These are phyloP conservation scores for Paraescarpia echinospica DNA, from an alignment of 1,140 invertebrate genomes.

Conservation along the genomic window DNA sequence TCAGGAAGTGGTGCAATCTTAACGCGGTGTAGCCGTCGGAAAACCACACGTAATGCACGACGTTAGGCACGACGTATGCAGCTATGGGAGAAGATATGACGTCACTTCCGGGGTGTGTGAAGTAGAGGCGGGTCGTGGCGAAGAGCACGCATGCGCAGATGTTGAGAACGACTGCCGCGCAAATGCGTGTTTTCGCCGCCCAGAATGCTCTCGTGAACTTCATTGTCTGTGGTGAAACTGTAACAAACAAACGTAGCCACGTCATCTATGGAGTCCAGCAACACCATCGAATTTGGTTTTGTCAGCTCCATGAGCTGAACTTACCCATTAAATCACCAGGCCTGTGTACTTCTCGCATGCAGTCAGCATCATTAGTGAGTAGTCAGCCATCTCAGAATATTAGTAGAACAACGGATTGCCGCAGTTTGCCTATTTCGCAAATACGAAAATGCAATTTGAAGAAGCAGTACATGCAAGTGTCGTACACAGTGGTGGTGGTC, in stretches of 20 bases:
- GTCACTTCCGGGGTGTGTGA: background rate
- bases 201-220: background rate
- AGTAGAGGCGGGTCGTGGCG: conserved; percentile 6
- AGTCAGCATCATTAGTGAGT: background rate
- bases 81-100: background rate
- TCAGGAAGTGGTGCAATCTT: conserved; percentile 27
- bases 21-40: conserved; percentile 22
- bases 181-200: background rate
- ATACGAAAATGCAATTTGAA: no score
- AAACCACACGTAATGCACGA: conserved; percentile 29
- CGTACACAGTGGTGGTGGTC: background rate
- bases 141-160: conserved; percentile 6
- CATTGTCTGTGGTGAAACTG: background rate
- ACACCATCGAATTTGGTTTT: background rate
- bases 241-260: background rate
- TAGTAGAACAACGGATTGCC: no score
- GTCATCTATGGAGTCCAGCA: background rate
- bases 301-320: background rate
- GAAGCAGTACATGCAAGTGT: background rate
- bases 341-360: background rate
- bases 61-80: conserved; percentile 16
- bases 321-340: background rate
- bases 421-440: no score
- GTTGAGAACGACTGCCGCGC: background rate
- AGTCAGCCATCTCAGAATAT: background rate